Conservation (phyloP, 2,797 vertebrate genomes). For the Gambusia yucatana region DNA sequence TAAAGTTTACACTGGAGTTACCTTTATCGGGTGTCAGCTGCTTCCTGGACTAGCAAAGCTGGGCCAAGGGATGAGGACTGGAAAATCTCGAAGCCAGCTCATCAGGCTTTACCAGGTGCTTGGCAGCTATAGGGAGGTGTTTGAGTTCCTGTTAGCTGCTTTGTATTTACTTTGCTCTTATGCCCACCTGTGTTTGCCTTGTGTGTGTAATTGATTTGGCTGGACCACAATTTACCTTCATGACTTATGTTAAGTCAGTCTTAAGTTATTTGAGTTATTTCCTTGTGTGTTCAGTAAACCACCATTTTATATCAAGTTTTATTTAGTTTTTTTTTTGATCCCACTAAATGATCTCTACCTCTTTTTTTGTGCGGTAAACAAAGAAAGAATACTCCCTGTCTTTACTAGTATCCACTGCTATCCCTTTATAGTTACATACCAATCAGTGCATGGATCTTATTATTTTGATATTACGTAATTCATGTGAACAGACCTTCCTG, state of each 20-base stretch:
- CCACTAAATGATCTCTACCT: not conserved
- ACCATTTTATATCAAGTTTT: not conserved
- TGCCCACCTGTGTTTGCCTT: not conserved
- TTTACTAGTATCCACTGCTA: not conserved
- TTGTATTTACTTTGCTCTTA: not conserved
- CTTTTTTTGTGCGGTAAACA: not conserved
- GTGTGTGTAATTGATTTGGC: not conserved
- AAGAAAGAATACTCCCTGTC: not conserved
- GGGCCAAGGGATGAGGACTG: not conserved
- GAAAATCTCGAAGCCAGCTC: not conserved
- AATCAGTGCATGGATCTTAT: not conserved
- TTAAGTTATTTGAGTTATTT: not conserved
- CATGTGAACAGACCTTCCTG: not conserved
- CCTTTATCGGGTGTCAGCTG: not conserved
- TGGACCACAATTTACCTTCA: not conserved
- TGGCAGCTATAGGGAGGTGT: not conserved
- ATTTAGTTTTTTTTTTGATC: not conserved
- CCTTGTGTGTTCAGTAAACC: not conserved
- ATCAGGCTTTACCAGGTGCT: not conserved
- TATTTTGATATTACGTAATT: not conserved
- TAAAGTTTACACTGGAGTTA: not conserved
- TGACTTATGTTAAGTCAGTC: not conserved
- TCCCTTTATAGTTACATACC: not conserved
- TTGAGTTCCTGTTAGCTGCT: not conserved
- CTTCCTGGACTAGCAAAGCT: not conserved